Evolutionary conservation across 2,797 vertebrate species (phyloP).

Genomic region (Falco rusticolus): DNA sequence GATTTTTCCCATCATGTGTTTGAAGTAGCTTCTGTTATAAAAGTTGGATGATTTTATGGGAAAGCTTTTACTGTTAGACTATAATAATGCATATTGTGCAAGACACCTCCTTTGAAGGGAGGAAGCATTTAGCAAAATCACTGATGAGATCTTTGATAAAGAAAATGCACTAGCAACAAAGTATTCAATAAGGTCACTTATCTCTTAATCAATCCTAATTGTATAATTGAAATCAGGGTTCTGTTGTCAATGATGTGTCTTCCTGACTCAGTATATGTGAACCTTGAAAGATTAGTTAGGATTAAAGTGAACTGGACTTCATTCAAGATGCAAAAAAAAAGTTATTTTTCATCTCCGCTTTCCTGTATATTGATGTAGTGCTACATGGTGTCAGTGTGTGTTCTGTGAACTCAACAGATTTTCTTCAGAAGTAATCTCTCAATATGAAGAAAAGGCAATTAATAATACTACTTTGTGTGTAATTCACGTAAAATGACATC

Average conservation of each 20-base stretch:
- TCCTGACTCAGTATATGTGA: neutral
- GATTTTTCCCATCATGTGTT: neutral
- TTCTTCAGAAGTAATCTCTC: neutral
- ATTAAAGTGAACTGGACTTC: neutral
- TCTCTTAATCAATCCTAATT: neutral
- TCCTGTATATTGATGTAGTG: neutral
- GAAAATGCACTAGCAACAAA: neutral
- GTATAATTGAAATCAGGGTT: neutral
- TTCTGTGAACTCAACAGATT: neutral
- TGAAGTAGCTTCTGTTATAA: neutral
- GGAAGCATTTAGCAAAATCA: conserved; percentile 5
- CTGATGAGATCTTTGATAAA: neutral
- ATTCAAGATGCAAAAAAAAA: neutral
- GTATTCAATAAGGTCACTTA: neutral
- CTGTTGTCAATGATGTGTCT: neutral
- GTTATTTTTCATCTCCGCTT: neutral
- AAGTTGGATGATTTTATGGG: neutral
- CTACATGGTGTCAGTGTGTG: neutral
- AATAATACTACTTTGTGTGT: neutral
- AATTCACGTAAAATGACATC: neutral
- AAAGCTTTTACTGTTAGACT: neutral
- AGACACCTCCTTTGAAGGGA: neutral
- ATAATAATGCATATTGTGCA: neutral
- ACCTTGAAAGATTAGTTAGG: neutral
- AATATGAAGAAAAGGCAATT: neutral